phyloP scores from a whole-genome alignment of 2,113 vertebrate species.

The Isurus oxyrinchus region DNA sequence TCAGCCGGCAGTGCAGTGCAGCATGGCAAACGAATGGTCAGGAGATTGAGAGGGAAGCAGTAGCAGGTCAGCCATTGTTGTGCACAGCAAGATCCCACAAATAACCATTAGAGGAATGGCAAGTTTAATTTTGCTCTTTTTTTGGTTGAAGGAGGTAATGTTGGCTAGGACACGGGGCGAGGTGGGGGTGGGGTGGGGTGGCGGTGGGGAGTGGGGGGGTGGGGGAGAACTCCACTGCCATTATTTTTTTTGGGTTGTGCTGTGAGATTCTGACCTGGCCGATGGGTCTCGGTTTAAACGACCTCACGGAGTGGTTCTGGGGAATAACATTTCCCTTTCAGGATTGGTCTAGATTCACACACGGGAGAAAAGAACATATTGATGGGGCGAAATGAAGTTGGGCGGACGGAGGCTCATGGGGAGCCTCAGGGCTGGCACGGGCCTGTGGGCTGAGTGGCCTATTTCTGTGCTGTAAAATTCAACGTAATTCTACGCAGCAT shows the following conservation, averaged over 20 bases:
- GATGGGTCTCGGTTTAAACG: not conserved
- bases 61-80: not conserved
- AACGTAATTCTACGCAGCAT: not conserved
- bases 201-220: too few species aligned
- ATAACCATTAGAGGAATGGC: not conserved
- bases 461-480: not conserved
- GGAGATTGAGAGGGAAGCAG: too few species aligned
- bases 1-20: too few species aligned
- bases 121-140: not conserved
- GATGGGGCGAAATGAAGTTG: not conserved
- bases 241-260: too few species aligned
- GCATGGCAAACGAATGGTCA: too few species aligned
- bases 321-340: not conserved
- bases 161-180: not conserved
- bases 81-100: not conserved
- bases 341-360: too few species aligned
- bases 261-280: not conserved
- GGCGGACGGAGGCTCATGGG: not conserved
- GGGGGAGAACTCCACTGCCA: too few species aligned
- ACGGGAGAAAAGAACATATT: not conserved
- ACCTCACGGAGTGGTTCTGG: too few species aligned
- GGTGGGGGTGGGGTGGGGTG: too few species aligned
- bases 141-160: not conserved
- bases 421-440: not conserved
- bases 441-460: not conserved